Conservation (phyloP, 2,113 vertebrate species). For the Sporophila hypoxantha region DNA sequence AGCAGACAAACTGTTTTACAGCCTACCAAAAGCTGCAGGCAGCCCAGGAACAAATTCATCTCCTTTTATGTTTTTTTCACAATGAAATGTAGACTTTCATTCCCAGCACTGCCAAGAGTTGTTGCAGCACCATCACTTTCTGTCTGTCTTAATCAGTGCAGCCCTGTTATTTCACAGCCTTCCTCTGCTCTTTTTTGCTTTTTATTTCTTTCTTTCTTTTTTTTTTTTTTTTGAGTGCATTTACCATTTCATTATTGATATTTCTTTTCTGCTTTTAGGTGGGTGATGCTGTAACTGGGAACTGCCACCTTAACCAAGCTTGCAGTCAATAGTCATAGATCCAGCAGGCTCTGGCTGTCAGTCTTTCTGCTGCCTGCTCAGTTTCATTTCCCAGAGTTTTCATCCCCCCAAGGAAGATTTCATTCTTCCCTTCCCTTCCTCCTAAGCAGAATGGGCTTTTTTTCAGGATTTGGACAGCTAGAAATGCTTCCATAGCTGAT, state of each 20-base stretch:
- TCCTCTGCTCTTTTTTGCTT: not conserved
- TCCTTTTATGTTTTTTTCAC: conserved; percentile 29
- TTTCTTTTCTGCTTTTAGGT: conserved; percentile 4
- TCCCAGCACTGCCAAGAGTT: not conserved
- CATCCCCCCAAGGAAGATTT: not conserved
- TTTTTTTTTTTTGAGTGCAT: not conserved
- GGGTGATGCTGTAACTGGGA: not conserved
- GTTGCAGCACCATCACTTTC: conserved; percentile 17
- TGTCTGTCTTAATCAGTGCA: not conserved
- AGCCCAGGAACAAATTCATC: not conserved
- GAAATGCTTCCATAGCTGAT: not conserved
- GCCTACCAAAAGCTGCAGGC: not conserved
- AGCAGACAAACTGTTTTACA: not conserved
- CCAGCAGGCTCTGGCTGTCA: not conserved
- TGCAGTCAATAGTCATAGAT: not conserved
- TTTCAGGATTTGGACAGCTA: not conserved
- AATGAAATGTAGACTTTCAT: conserved; percentile 9
- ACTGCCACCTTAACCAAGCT: not conserved
- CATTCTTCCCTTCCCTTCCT: not conserved
- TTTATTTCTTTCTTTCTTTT: not conserved
- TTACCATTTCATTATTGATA: conserved; percentile 10
- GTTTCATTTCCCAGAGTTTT: not conserved
- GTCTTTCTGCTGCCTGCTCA: not conserved
- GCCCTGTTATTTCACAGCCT: not conserved
- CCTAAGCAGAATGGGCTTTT: not conserved